Base-by-base conservation (phyloP, 2,888 invertebrate species). In the Poecilobothrus nobilitatus region DNA sequence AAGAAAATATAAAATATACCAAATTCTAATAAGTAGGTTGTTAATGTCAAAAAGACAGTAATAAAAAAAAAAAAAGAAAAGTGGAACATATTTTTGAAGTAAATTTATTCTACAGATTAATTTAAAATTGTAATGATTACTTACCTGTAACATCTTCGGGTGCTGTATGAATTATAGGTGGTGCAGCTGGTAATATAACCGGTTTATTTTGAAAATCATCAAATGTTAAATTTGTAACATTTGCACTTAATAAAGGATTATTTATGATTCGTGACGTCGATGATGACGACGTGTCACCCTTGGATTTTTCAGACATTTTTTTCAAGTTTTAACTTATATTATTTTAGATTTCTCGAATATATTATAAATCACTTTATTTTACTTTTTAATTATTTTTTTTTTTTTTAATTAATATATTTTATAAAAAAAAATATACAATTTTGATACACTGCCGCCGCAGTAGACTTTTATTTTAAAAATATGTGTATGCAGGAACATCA, bases 161-260 rank as follows among this genome's bases (percentile, higher is more conserved):
- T 1, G 71, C 67, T 53, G 76, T 73, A 73, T 77, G 75, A 44
- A 77, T 74, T 71, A 79, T 75, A 8, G 79, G 78, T 69, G 83
- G 81, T 66, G 84, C 83, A 61, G 88, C 89, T 75, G 91, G 91
- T 77, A 91, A 83, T 76, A 91, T 82, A 71, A 91, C 82, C 70
- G 89, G 87, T 81, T 88, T 88, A 78, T 89, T 87, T 73, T 88
- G 85, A 82, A 89, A 88, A 81, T 90, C 90, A 74, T 91, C 91
- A 68, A 88, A 85, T 18, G 89, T 88, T 73, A 88, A 86, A 68
- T 89, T 89, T 73, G 87, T 88, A 72, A 90, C 89, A 70, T 91
- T 89, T 68, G 87, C 88, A 74, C 88, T 89, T 72, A 92, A 84
- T 75, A 91, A 84, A 41, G 91, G 88, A 82, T 91, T 91, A 84